Conservation (phyloP, 2,888 invertebrate species). For the Shargacucullia verbasci region DNA sequence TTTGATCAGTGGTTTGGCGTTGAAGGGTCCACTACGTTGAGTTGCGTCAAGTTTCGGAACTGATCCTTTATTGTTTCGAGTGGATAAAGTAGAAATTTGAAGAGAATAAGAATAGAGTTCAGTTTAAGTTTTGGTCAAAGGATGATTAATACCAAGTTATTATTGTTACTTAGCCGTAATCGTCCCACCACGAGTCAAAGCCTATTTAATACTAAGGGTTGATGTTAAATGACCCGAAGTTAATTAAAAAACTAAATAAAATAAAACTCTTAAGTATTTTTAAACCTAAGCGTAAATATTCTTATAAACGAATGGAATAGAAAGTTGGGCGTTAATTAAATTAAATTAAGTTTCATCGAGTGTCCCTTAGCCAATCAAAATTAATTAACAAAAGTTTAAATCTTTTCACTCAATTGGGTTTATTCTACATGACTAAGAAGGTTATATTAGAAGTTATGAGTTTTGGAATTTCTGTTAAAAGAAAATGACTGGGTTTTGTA, state of each 20-base stretch:
- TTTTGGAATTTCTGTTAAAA: too few relatives aligned
- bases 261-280: background rate
- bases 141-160: too few relatives aligned
- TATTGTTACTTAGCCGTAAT: too few relatives aligned
- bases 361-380: constrained; percentile 2
- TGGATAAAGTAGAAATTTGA: too few relatives aligned
- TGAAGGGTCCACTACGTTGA: background rate
- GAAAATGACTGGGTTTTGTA: too few relatives aligned
- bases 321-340: constrained; percentile 6
- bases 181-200: too few relatives aligned
- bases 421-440: background rate
- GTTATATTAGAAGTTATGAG: background rate
- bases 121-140: too few relatives aligned
- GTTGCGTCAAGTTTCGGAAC: too few relatives aligned
- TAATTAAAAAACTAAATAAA: too few relatives aligned
- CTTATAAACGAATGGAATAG: constrained; percentile 5
- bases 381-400: constrained; percentile 11
- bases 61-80: background rate
- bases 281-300: background rate
- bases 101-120: too few relatives aligned
- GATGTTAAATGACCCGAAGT: too few relatives aligned
- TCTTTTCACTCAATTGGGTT: background rate
- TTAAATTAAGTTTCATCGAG: constrained; percentile 12
- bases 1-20: constrained; percentile 12
- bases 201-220: too few relatives aligned